These are phyloP conservation scores for Sciurus vulgaris DNA, from an alignment of 2,797 vertebrate species.

Conservation along the genomic window DNA sequence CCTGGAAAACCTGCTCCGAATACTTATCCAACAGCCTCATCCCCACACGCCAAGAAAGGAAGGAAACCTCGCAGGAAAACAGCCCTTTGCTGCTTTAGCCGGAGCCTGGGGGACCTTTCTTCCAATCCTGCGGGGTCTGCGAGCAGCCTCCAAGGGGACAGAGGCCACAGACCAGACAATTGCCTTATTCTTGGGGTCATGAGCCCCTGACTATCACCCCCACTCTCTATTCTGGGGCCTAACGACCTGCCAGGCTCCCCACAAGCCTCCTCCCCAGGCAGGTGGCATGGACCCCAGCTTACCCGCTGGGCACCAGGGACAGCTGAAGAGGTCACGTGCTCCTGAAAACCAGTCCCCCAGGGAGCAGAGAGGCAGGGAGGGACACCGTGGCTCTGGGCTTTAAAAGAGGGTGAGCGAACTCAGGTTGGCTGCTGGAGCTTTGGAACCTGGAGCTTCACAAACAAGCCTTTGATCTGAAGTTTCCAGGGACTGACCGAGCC, in stretches of 20 bases:
- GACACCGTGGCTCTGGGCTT: constrained; percentile 22
- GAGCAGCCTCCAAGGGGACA: neutral
- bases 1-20: constrained; percentile 41
- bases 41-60: neutral
- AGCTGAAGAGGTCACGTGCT: constrained; percentile 59
- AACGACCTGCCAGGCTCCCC: constrained; percentile 30
- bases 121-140: neutral
- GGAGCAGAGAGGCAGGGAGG: neutral
- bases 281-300: constrained; percentile 59
- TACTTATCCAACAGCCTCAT: constrained; percentile 32
- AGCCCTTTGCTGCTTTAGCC: neutral
- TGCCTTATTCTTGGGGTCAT: neutral
- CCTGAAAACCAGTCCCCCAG: constrained; percentile 67
- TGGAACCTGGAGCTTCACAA: constrained; percentile 76
- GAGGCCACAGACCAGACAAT: neutral
- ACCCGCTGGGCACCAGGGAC: constrained; percentile 65
- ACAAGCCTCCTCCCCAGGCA: constrained; percentile 35
- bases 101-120: neutral
- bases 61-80: neutral
- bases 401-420: constrained; percentile 56
- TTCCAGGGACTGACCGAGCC: constrained; percentile 80
- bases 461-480: constrained; percentile 81
- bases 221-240: neutral
- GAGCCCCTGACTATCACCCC: neutral
- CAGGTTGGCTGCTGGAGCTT: constrained; percentile 74